These are phyloP conservation scores for Calypte anna DNA, from an alignment of 2,113 vertebrate species.

Conservation along the genomic window DNA sequence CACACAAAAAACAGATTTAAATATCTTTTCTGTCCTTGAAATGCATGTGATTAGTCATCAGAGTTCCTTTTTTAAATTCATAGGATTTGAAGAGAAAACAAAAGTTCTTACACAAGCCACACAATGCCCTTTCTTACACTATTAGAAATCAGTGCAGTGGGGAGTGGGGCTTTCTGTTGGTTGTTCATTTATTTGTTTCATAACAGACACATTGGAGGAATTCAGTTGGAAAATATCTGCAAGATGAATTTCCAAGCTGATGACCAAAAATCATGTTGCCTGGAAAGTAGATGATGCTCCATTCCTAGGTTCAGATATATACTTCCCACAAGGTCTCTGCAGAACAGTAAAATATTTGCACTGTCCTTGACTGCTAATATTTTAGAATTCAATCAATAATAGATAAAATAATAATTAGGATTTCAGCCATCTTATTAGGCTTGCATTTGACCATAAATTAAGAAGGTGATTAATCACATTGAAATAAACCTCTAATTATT, in stretches of 20 bases:
- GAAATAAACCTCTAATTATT: background rate
- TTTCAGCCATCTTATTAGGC: background rate
- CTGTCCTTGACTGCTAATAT: background rate
- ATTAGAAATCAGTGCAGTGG: background rate
- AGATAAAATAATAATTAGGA: background rate
- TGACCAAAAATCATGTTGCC: background rate
- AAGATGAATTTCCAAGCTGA: constrained; percentile 1
- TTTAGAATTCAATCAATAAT: background rate
- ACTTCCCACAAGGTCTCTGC: background rate
- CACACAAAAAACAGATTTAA: background rate
- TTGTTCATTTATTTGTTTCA: constrained; percentile 2
- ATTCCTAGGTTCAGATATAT: background rate
- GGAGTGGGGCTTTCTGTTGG: background rate
- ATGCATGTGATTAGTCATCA: background rate
- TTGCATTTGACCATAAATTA: background rate
- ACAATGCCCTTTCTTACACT: background rate
- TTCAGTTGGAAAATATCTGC: constrained; percentile 9
- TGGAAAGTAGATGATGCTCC: constrained; percentile 8
- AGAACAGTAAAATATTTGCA: background rate
- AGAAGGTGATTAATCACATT: background rate
- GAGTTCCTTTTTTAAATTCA: background rate
- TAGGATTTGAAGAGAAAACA: background rate
- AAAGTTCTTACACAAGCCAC: background rate
- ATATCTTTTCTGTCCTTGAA: background rate
- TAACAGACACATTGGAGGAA: background rate